Base-by-base conservation (phyloP, 2,888 invertebrate genomes). In the Pyrochroa serraticornis region DNA sequence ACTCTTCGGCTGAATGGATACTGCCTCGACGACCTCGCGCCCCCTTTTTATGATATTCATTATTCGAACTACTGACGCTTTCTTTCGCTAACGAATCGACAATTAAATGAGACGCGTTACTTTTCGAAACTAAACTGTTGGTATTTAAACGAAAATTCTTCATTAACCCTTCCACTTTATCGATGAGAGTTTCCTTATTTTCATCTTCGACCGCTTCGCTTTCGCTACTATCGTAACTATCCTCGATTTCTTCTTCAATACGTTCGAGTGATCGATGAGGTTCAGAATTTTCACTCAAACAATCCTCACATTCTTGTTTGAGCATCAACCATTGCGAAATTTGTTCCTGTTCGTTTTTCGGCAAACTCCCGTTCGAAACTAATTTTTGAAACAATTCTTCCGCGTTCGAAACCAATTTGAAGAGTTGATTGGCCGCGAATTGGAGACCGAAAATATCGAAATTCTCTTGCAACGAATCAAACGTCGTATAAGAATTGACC, bases 251-350 rank as follows among this genome's bases (percentile, higher is more conserved):
- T 71, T 84, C 84, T 65, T 84, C 84, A 31, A 85, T 85, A 64
- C 82, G 76, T 65, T 83, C 84, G 36, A 85, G 72, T 6, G 83
- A 82, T 60, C 82, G 75, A 47, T 81, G 79, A 0, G 80, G 78
- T 66, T 82, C 83, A n/a, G 83, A 83, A 7, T 78, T 77, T 51
- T 82, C 82, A 44, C 85, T 85, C 42, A 90, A 82, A 74, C 92
- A 92, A 73, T 93, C 92, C 76, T 93, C 92, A 77, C 92, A 93
- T 77, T 93, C 93, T 66, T 92, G 92, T 73, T 93, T 93, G 60
- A 92, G 80, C 70, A 90, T 91, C 10, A 93, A 80, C 93, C 93
- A 93, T 66, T 91, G 89, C 72, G 90, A 85, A 41, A 89, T 87
- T 78, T 91, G 91, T 71, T 89, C 90, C 64, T 88, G 84, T 73